Conservation (phyloP, 2,113 vertebrate genomes). For the Notothenia coriiceps region DNA sequence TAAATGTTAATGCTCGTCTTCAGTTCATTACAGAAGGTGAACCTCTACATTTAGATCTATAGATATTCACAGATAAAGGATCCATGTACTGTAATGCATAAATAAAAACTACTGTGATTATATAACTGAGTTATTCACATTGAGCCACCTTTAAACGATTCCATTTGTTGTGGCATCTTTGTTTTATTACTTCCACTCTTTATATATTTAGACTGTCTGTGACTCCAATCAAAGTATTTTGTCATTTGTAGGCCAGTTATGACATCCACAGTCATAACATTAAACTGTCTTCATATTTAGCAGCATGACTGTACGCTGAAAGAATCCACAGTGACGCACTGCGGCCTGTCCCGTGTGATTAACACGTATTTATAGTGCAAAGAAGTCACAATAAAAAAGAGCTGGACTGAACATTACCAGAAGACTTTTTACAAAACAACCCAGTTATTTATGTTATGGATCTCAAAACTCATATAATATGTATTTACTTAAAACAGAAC, state of each 20-base stretch:
- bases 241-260: slow-evolving; percentile 4
- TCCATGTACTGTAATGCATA: no score
- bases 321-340: slow-evolving; percentile 19
- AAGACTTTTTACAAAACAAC: not conserved
- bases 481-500: not conserved
- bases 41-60: no score
- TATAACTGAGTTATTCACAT: no score
- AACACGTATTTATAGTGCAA: slow-evolving; percentile 9
- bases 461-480: not conserved
- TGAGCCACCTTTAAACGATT: no score
- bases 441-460: slow-evolving; percentile 21
- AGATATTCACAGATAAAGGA: no score
- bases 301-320: slow-evolving; percentile 9
- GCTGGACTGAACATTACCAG: slow-evolving; percentile 1
- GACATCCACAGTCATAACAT: slow-evolving; percentile 30
- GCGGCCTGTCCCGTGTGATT: slow-evolving; percentile 10
- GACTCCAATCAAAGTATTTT: not conserved
- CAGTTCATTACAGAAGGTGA: no score
- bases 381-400: slow-evolving; percentile 18
- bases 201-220: slow-evolving; percentile 9
- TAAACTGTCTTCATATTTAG: slow-evolving; percentile 17
- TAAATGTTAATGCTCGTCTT: no score
- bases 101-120: no score
- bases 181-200: slow-evolving; percentile 2
- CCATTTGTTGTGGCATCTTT: not conserved